Conservation (phyloP, 2,797 vertebrate species). For the Crocodylus rhombifer region DNA sequence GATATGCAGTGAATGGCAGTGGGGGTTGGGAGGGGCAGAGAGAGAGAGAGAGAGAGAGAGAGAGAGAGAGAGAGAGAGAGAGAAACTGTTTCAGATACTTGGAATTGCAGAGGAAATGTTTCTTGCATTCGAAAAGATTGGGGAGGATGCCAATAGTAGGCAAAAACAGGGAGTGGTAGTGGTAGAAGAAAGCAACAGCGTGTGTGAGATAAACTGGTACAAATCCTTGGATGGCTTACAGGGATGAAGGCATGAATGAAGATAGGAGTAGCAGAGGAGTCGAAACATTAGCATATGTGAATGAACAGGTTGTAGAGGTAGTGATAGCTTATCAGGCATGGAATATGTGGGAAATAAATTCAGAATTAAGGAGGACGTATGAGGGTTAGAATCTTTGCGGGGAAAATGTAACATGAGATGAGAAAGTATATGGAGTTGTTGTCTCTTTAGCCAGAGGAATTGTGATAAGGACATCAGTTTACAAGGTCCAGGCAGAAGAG, state of each 20-base stretch:
- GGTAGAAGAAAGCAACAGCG: background rate
- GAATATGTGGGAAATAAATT: background rate
- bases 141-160: background rate
- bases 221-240: background rate
- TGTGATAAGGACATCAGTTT: background rate
- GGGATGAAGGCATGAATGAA: background rate
- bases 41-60: no score
- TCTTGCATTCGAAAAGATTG: background rate
- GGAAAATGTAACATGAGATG: background rate
- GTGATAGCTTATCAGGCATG: background rate
- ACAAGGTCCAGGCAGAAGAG: background rate
- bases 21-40: no score
- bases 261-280: background rate
- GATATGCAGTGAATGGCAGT: no score
- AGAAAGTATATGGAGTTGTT: background rate
- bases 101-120: background rate
- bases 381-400: rapidly evolving
- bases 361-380: background rate
- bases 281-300: background rate
- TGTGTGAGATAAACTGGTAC: background rate
- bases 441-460: background rate
- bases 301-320: background rate
- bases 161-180: background rate
- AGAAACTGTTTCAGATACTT: background rate
- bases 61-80: background rate